These are phyloP conservation scores for Mesorhabditis spiculigera DNA, from an alignment of 2,888 invertebrate species.

Conservation along the genomic window DNA sequence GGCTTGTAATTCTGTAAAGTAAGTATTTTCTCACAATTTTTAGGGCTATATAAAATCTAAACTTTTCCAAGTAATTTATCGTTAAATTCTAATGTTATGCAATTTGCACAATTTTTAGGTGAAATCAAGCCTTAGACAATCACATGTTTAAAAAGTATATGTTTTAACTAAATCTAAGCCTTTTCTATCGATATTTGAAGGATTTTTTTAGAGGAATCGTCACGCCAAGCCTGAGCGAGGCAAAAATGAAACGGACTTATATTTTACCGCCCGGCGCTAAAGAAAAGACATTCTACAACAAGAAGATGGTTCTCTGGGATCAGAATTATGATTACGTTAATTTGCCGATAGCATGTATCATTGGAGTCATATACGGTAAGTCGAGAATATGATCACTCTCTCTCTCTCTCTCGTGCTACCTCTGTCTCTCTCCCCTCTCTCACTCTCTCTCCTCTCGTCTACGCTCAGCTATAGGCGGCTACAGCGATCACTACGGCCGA, in stretches of 20 bases:
- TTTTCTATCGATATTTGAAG: neutral
- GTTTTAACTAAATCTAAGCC: too few relatives aligned
- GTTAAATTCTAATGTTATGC: too few relatives aligned
- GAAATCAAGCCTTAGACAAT: too few relatives aligned
- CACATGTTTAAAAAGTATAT: too few relatives aligned
- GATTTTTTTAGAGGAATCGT: slow-evolving; percentile 42
- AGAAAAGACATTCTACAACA: slow-evolving; percentile 45
- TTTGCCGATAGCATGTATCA: slow-evolving; percentile 47
- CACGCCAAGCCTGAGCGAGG: slow-evolving; percentile 40
- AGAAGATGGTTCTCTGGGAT: slow-evolving; percentile 52
- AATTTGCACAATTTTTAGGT: too few relatives aligned
- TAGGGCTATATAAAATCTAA: too few relatives aligned
- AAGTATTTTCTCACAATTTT: too few relatives aligned
- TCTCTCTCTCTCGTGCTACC: too few relatives aligned
- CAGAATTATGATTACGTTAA: slow-evolving; percentile 54
- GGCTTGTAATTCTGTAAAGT: slow-evolving; percentile 40
- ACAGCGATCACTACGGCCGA: slow-evolving; percentile 44
- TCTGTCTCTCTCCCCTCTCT: too few relatives aligned
- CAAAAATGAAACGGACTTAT: slow-evolving; percentile 46
- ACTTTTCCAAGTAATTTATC: too few relatives aligned
- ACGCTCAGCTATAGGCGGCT: slow-evolving; percentile 31
- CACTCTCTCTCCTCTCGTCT: too few relatives aligned
- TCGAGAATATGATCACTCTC: too few relatives aligned
- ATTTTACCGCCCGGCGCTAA: slow-evolving; percentile 28
- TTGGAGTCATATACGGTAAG: slow-evolving; percentile 48